A percentile compares a stretch with the other conserved stretches of the same genome.
Evolutionary conservation across 2,797 vertebrate species (phyloP).

Genomic region (Cynodonichthys magdalenae): DNA sequence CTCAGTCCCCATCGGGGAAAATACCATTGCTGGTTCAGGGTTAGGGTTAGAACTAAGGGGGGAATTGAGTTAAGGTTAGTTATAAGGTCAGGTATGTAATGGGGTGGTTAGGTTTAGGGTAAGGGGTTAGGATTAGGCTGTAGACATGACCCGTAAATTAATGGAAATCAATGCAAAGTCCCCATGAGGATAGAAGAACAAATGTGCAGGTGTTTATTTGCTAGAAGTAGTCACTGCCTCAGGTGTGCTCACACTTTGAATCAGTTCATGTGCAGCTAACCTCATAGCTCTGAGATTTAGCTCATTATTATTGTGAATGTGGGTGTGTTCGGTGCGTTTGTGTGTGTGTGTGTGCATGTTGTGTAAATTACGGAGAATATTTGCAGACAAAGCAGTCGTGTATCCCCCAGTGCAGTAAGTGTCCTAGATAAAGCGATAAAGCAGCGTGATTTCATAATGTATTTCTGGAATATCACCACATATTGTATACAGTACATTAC

Average conservation of each 20-base stretch:
- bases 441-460: slow-evolving; percentile 39
- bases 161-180: too few relatives aligned
- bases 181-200: too few relatives aligned
- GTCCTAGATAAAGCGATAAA: slow-evolving; percentile 49
- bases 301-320: slow-evolving; percentile 33
- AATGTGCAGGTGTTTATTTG: slow-evolving; percentile 2
- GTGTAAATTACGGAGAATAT: slow-evolving; percentile 31
- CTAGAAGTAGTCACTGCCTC: slow-evolving; percentile 15
- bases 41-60: too few relatives aligned
- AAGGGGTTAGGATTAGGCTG: too few relatives aligned
- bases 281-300: slow-evolving; percentile 29
- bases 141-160: too few relatives aligned
- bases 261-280: slow-evolving; percentile 31
- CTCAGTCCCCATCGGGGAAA: too few relatives aligned
- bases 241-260: slow-evolving; percentile 36
- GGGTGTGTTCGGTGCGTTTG: slow-evolving; percentile 1
- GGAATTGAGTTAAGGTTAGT: too few relatives aligned
- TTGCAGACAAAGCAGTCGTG: slow-evolving; percentile 41
- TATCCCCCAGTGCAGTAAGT: slow-evolving; percentile 38
- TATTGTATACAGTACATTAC: slow-evolving; percentile 14
- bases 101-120: too few relatives aligned
- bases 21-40: too few relatives aligned
- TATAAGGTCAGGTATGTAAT: too few relatives aligned
- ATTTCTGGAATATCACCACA: slow-evolving; percentile 46
- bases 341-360: slow-evolving; percentile 16